Evolutionary conservation across 2,888 invertebrate species (phyloP).

Genomic region (Spialia ferax): DNA sequence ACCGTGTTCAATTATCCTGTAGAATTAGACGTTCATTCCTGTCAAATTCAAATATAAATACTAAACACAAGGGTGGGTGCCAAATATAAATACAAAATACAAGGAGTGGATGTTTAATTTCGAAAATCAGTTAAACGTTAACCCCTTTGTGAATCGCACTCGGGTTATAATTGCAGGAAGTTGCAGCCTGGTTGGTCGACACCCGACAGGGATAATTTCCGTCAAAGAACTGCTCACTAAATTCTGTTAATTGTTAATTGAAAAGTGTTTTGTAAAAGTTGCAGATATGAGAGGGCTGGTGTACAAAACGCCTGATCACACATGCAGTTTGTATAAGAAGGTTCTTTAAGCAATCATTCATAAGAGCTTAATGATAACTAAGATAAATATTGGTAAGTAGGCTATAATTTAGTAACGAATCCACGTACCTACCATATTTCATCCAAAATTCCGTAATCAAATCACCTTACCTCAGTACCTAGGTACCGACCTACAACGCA

Average conservation of each 20-base stretch:
- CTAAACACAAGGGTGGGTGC: background rate
- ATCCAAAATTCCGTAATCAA: no score
- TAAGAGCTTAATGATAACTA: no score
- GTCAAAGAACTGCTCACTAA: background rate
- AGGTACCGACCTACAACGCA: no score
- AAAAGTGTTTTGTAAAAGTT: background rate
- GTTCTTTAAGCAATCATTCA: no score
- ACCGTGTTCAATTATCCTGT: slow-evolving; percentile 6
- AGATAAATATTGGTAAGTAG: no score
- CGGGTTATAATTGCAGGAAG: slow-evolving; percentile 5
- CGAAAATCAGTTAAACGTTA: background rate
- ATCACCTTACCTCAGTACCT: no score
- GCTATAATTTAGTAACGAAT: no score
- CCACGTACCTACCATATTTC: no score
- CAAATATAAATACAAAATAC: slow-evolving; percentile 10
- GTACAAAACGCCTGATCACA: no score
- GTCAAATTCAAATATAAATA: slow-evolving; percentile 7
- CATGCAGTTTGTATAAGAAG: no score
- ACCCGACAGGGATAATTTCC: background rate
- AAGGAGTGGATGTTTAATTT: slow-evolving; percentile 2
- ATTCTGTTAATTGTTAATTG: background rate
- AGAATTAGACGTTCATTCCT: background rate
- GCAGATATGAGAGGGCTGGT: background rate
- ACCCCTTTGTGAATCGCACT: background rate
- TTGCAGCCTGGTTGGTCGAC: background rate